Percentiles rank a stretch among this genome's conserved stretches.
phyloP scores from a whole-genome alignment of 2,888 invertebrate genomes.

The Amitus sp. region DNA sequence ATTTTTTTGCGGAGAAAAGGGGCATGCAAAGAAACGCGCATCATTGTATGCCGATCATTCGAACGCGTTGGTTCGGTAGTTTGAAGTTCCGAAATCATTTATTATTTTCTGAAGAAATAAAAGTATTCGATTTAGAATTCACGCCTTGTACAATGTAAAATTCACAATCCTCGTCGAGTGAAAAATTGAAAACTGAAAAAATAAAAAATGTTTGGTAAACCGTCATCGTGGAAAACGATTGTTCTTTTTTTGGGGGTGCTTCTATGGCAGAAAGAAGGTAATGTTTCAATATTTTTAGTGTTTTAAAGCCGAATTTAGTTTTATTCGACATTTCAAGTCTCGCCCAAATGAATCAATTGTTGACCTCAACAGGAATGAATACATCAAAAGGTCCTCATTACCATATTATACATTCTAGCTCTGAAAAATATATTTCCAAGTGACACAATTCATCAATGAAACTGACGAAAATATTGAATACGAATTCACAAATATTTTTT shows the following conservation, averaged over 20 bases:
- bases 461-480: not conserved
- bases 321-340: not conserved
- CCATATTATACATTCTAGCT: constrained; percentile 34
- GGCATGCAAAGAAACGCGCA: not conserved
- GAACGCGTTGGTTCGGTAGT: not conserved
- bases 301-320: not conserved
- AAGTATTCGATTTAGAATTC: not conserved
- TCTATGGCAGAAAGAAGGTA: constrained; percentile 19
- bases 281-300: not conserved
- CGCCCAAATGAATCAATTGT: constrained; percentile 22
- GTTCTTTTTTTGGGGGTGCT: constrained; percentile 9
- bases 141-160: not conserved
- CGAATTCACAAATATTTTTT: not conserved
- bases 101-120: not conserved
- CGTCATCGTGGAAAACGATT: constrained; percentile 6
- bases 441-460: not conserved
- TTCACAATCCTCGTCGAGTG: too few relatives aligned
- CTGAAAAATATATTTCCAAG: constrained; percentile 15
- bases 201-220: not conserved
- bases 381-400: constrained; percentile 39
- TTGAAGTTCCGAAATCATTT: not conserved
- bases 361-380: constrained; percentile 40
- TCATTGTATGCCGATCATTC: not conserved
- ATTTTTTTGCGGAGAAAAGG: not conserved
- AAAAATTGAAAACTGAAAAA: too few relatives aligned